Percentiles rank a stretch among this genome's conserved stretches.
These are phyloP conservation scores for Megalonaias nervosa DNA, from an alignment of 1,140 invertebrate species.

Conservation along the genomic window DNA sequence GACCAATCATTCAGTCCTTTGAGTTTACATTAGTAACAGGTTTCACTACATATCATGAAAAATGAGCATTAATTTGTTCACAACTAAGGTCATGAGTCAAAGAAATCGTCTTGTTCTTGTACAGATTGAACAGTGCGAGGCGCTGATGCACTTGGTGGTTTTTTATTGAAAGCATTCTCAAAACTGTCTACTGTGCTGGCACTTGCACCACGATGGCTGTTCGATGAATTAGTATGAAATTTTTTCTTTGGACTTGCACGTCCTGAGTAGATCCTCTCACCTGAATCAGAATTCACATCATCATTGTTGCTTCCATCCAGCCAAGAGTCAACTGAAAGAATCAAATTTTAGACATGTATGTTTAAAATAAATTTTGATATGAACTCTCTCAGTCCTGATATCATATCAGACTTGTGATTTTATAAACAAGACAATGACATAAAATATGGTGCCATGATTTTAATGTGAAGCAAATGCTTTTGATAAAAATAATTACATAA, in stretches of 20 bases:
- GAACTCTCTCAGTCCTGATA: too few relatives aligned
- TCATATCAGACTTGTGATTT: too few relatives aligned
- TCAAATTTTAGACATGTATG: constrained; percentile 9
- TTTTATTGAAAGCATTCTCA: constrained; percentile 48
- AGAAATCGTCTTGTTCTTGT: constrained; percentile 49
- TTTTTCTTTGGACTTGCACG: constrained; percentile 37
- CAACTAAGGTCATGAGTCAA: constrained; percentile 43
- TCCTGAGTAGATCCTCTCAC: constrained; percentile 48
- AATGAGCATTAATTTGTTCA: too few relatives aligned
- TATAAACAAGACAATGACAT: too few relatives aligned
- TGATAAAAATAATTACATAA: too few relatives aligned
- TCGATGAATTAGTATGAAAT: not conserved
- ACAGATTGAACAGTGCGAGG: not conserved
- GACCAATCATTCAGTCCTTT: too few relatives aligned
- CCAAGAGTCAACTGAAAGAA: constrained; percentile 44
- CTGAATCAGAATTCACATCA: constrained; percentile 32
- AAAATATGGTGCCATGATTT: too few relatives aligned
- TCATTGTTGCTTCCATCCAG: constrained; percentile 42
- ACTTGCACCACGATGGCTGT: constrained; percentile 25
- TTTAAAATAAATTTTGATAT: too few relatives aligned
- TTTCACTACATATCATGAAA: too few relatives aligned
- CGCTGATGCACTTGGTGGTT: constrained; percentile 33
- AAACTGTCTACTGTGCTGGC: constrained; percentile 45
- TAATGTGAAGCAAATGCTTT: too few relatives aligned
- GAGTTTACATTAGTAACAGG: too few relatives aligned